phyloP scores from a whole-genome alignment of 2,888 invertebrate genomes.

The Rutpela maculata region DNA sequence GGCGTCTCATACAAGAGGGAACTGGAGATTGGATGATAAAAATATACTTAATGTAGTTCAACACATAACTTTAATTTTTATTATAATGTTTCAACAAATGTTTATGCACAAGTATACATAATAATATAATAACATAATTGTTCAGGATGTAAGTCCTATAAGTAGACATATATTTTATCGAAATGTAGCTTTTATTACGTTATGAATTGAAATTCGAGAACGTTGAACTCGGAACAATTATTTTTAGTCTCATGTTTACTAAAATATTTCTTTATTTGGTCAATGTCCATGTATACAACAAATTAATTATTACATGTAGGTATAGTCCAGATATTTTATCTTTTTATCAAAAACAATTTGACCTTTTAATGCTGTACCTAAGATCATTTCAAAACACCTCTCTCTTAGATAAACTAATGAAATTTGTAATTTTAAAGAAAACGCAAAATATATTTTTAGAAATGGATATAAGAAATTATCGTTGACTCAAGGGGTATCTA shows the following conservation, averaged over 20 bases:
- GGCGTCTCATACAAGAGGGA: conserved; percentile 9
- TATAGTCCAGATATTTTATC: not conserved
- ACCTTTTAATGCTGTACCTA: not conserved
- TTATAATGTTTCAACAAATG: not conserved
- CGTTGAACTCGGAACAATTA: not conserved
- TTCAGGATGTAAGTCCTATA: not conserved
- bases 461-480: not conserved
- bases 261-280: not conserved
- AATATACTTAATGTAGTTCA: no score
- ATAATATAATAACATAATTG: not conserved
- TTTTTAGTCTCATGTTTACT: not conserved
- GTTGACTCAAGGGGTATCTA: no score
- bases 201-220: not conserved
- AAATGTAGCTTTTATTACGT: no score
- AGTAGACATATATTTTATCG: no score
- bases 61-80: no score
- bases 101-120: not conserved
- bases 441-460: not conserved
- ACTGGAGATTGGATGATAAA: not conserved
- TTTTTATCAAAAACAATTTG: not conserved
- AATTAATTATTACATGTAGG: not conserved
- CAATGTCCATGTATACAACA: not conserved
- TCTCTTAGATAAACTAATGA: not conserved
- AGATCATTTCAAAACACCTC: not conserved
- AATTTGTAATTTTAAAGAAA: not conserved